Base-by-base conservation (phyloP, 1,140 invertebrate genomes). In the Drosophila orena region DNA sequence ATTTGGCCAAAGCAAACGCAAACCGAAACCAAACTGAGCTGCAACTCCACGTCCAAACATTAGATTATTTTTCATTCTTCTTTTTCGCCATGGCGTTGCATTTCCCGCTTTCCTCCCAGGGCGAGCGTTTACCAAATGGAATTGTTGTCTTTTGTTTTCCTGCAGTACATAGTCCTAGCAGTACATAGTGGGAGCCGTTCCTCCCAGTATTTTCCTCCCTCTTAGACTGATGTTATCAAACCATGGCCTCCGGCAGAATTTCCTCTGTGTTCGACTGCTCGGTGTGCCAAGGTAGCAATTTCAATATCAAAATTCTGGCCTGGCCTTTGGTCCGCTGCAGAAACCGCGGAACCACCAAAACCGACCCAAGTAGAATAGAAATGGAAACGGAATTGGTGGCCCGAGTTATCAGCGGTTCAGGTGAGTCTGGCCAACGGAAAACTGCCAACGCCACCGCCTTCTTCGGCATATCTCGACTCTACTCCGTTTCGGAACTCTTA, bases 21-120 rank as follows among this genome's bases (percentile, higher is more conserved):
- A 66, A 46, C 49, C 38, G 57, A 68, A 60, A 52, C 69, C 49
- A 35, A 50, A 52, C 58, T 30, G 38, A 60, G 56, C 56, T 59
- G 50, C 62, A 58, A 40, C 77, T 69, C 65, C 60, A 57, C 61
- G 64, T 64, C 55, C 75, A 42, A 60, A 34, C 54, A 59, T 60
- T 75, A 81, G 78, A 86, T 88, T 86, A 81, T 86, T 86, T 86
- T 86, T 86, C 75, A 76, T 86, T 86, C 78, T 84, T 77, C 47
- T 65, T 75, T 43, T 35, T 47, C 50, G 74, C 79, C 61, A 56
- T 64, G 73, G 79, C 79, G 70, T 62, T 83, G 74, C 64, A 71
- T 52, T 65, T 59, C 34, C 65, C 70, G 64, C 58, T 71, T 54
- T 54, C 58, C 64, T 73, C 66, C 38, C 30, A 17, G 49, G 60